Evolutionary conservation across 2,888 invertebrate genomes (phyloP).

Genomic region (Ptychoptera contaminata): DNA sequence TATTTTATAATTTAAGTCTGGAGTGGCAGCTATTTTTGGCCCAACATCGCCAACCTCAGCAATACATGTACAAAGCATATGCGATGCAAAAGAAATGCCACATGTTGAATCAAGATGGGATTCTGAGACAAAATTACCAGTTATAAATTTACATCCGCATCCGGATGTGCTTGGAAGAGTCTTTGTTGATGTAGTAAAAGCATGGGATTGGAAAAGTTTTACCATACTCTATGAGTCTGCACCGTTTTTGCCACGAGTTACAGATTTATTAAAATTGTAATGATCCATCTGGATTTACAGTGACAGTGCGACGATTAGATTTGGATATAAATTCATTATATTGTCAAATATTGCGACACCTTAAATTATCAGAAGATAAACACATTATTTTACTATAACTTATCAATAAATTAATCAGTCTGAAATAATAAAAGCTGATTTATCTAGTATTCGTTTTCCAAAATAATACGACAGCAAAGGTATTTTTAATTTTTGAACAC

Average conservation of each 20-base stretch:
- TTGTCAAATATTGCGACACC: slow-evolving; percentile 45
- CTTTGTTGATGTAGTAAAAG: slow-evolving; percentile 49
- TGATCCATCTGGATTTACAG: slow-evolving; percentile 36
- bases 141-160: slow-evolving; percentile 62
- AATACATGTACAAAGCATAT: slow-evolving; percentile 66
- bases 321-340: slow-evolving; percentile 52
- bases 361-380: slow-evolving; percentile 51
- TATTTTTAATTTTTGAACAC: too few species aligned
- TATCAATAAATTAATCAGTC: too few species aligned
- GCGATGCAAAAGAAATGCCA: slow-evolving; percentile 71
- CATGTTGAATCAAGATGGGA: slow-evolving; percentile 69
- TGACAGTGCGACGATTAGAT: slow-evolving; percentile 47
- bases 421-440: too few species aligned
- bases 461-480: too few species aligned
- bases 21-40: slow-evolving; percentile 71
- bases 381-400: slow-evolving; percentile 47
- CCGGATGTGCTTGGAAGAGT: slow-evolving; percentile 41
- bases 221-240: slow-evolving; percentile 70
- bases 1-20: slow-evolving; percentile 29
- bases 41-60: slow-evolving; percentile 52
- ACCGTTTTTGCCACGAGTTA: slow-evolving; percentile 48
- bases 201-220: slow-evolving; percentile 68
- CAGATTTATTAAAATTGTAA: slow-evolving; percentile 55
- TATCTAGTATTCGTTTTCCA: too few species aligned
- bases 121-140: slow-evolving; percentile 37